Base-by-base conservation (phyloP, 2,113 vertebrate genomes). In the Hippopotamus amphibius region DNA sequence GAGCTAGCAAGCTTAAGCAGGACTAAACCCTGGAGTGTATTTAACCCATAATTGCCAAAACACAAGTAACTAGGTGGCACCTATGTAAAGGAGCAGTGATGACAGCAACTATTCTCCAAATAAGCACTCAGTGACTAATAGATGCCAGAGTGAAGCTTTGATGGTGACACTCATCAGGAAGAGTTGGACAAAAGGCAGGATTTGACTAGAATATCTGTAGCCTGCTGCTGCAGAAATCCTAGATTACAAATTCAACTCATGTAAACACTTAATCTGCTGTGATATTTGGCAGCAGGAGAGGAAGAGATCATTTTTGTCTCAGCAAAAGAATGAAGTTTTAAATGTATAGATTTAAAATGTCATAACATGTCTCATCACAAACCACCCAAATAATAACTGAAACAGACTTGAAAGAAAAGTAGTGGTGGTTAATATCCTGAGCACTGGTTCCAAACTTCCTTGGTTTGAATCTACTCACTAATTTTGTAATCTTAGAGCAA, bases 11-110 rank as follows among this genome's bases (percentile, higher is more conserved):
- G 96, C 87, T 98, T 96, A 96, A 98, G 95, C 94, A 97, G 85
- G 96, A 98, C 94, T 98, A 95, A 93, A 61, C 84, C 74, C 28
- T 81, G 88, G 93, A 97, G 88, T 96, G 96, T 87, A 65, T 97
- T 97, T 96, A 98, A 98, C 79, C 90, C 96, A 65, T 96, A 98
- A 98, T 95, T 98, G 82, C 61, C 95, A 97, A 97, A 97, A 98
- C 88, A 95, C 94, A 94, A 96, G 98, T 90, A 98, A 93, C 96
- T 92, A 93, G 50, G 94, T 95, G 94, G 96, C 43, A 91, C 76
- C 96, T 86, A 16, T 66, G 17, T 77, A 65, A 57, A 81, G 85
- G 46, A 96, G 46, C n/a, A 55, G 90, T 96, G 95, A 97, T 97
- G 94, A 77, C 93, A 98, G 97, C 48, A 93, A 97, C 93, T 97